Evolutionary conservation across 2,888 invertebrate species (phyloP).

Genomic region (Ryuthela nishihirai): DNA sequence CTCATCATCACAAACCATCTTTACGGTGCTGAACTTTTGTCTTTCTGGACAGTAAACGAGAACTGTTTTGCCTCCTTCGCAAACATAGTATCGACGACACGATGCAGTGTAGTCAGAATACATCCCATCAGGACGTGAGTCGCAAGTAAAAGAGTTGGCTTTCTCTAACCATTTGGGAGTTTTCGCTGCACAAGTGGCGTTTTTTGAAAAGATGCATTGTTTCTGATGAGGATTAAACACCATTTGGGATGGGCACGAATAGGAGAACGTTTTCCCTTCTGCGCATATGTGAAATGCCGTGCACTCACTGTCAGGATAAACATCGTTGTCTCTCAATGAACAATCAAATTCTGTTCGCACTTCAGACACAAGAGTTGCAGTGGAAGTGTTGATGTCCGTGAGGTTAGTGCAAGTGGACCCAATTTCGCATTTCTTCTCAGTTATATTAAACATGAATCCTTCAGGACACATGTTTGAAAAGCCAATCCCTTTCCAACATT

Average conservation of each 20-base stretch:
- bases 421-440: conserved; percentile 16
- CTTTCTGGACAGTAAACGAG: conserved; percentile 35
- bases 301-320: conserved; percentile 22
- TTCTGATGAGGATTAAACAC: conserved; percentile 24
- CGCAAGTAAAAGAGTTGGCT: conserved; percentile 19
- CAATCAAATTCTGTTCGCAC: conserved; percentile 6
- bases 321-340: conserved; percentile 2
- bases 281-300: conserved; percentile 39
- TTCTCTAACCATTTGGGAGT: neutral
- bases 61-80: conserved; percentile 29
- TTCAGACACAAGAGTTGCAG: neutral
- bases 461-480: conserved; percentile 26
- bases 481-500: conserved; percentile 30
- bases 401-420: no score
- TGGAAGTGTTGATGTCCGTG: neutral
- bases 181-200: neutral
- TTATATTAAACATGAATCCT: conserved; percentile 11
- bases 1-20: conserved; percentile 34
- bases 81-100: conserved; percentile 39
- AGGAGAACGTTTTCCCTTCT: conserved; percentile 22
- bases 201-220: neutral
- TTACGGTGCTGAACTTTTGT: conserved; percentile 27
- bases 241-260: conserved; percentile 30
- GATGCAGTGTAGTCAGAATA: conserved; percentile 31
- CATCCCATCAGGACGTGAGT: conserved; percentile 24